Evolutionary conservation across 2,888 invertebrate species (phyloP).

Genomic region (Thecophora atra): DNA sequence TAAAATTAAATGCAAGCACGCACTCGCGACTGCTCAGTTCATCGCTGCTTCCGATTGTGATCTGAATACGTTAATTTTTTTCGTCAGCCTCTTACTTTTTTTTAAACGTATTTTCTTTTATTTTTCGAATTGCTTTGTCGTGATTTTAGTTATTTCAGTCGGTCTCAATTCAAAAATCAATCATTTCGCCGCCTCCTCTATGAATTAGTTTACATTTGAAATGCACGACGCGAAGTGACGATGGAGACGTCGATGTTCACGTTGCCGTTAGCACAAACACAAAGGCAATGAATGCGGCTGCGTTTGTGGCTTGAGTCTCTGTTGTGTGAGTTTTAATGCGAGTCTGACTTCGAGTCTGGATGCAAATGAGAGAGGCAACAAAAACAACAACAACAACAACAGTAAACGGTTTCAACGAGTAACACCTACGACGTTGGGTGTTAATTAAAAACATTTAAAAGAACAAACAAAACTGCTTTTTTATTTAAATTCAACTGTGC

Average conservation of each 20-base stretch:
- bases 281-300: not conserved
- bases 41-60: not conserved
- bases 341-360: too few species aligned
- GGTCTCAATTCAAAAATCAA: not conserved
- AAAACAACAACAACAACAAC: not conserved
- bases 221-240: constrained; percentile 5
- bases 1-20: constrained; percentile 8
- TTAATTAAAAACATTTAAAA: too few species aligned
- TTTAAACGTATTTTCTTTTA: not conserved
- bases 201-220: constrained; percentile 1
- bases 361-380: not conserved
- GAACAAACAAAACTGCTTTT: not conserved
- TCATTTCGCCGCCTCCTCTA: not conserved
- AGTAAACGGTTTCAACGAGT: too few species aligned
- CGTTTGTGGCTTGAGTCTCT: too few species aligned
- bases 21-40: not conserved
- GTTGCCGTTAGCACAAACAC: not conserved
- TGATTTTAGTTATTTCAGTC: too few species aligned
- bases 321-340: too few species aligned
- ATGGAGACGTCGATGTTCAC: not conserved
- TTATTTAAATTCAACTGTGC: not conserved
- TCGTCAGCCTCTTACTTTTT: not conserved
- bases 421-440: too few species aligned
- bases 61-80: not conserved
- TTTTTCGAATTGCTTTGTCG: not conserved